Evolutionary conservation across 2,113 vertebrate genomes (phyloP).

Genomic region (Galbula dea): DNA sequence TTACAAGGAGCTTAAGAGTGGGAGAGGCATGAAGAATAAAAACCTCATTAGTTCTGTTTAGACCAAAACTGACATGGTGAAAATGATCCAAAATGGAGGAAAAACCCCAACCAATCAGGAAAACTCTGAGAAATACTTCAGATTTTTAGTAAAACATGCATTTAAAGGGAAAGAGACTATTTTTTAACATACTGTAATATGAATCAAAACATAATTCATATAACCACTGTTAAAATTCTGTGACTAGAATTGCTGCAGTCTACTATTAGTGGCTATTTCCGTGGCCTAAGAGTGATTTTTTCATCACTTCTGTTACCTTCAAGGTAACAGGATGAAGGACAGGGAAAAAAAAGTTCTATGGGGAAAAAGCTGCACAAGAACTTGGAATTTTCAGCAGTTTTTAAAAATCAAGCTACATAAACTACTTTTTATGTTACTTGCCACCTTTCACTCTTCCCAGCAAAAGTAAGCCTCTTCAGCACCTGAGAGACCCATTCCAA

Average conservation of each 20-base stretch:
- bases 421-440: background rate
- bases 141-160: background rate
- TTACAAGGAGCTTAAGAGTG: background rate
- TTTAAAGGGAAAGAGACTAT: background rate
- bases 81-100: background rate
- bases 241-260: background rate
- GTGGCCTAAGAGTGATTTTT: background rate
- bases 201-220: background rate
- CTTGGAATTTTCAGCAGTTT: background rate
- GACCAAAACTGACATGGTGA: background rate
- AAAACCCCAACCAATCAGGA: background rate
- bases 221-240: background rate
- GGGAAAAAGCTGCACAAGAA: background rate
- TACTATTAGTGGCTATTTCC: background rate
- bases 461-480: background rate
- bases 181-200: background rate
- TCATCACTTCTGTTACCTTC: background rate
- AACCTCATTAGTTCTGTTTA: background rate
- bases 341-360: background rate
- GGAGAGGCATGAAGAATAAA: background rate
- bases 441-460: background rate
- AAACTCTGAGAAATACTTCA: background rate
- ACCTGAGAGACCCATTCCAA: background rate
- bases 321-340: background rate
- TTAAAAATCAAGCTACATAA: background rate